A percentile compares a stretch with the other conserved stretches of the same genome.
Evolutionary conservation across 2,888 invertebrate genomes (phyloP).

Genomic region (Diarsia dahlii): DNA sequence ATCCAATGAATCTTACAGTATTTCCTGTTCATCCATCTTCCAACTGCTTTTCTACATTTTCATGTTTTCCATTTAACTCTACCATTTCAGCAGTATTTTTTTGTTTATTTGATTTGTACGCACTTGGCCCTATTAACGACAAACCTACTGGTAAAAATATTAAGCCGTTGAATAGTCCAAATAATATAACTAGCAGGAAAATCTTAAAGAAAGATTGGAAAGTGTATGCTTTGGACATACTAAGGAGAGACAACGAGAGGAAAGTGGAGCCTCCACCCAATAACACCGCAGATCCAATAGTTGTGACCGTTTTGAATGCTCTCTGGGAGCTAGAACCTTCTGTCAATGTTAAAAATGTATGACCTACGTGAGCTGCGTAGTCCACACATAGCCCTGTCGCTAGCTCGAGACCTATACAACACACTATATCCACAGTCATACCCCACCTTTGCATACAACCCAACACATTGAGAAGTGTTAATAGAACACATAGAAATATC

Average conservation of each 20-base stretch:
- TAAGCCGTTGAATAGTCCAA: conserved; percentile 95
- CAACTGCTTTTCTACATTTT: conserved; percentile 68
- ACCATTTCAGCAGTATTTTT: conserved; percentile 76
- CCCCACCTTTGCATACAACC: conserved; percentile 96
- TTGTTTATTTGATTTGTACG: conserved; percentile 78
- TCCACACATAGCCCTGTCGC: conserved; percentile 96
- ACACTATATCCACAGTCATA: conserved; percentile 95
- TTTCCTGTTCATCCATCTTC: conserved; percentile 59
- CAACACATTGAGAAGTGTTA: conserved; percentile 94
- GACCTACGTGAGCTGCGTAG: conserved; percentile 95
- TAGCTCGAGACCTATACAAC: conserved; percentile 95
- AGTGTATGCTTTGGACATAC: conserved; percentile 93
- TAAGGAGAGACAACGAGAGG: conserved; percentile 93
- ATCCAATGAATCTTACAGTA: conserved; percentile 28
- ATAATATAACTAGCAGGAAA: conserved; percentile 94
- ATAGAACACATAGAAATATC: conserved; percentile 94
- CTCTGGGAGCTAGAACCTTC: conserved; percentile 90
- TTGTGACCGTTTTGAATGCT: conserved; percentile 92
- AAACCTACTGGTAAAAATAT: conserved; percentile 94
- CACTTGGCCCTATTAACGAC: conserved; percentile 93
- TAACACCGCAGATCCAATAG: conserved; percentile 94
- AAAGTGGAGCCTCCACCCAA: conserved; percentile 95
- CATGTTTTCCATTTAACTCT: conserved; percentile 82
- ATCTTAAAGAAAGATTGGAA: conserved; percentile 94
- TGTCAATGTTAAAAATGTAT: conserved; percentile 93